Conservation (phyloP, 2,797 vertebrate species). For the Alauda arvensis region DNA sequence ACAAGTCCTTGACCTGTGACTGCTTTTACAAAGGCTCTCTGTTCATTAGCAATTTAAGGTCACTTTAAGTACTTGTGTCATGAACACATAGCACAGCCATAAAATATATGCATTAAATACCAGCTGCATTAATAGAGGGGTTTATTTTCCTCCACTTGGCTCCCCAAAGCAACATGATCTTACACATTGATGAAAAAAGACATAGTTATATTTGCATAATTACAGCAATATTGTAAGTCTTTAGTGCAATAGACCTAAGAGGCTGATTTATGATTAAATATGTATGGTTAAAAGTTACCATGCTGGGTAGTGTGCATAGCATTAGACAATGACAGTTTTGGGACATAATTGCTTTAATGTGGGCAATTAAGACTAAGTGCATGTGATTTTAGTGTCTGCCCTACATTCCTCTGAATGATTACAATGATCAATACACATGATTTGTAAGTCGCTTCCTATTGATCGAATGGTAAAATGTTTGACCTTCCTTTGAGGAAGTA, state of each 20-base stretch:
- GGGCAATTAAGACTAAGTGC: conserved; percentile 95
- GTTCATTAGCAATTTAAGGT: conserved; percentile 77
- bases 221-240: conserved; percentile 57
- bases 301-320: conserved; percentile 72
- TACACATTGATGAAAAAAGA: conserved; percentile 38
- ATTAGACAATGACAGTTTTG: conserved; percentile 81
- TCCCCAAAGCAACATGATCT: conserved; percentile 50
- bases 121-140: conserved; percentile 1
- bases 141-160: background rate
- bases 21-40: conserved; percentile 70
- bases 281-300: conserved; percentile 74
- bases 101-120: conserved; percentile 69
- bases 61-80: conserved; percentile 61
- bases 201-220: conserved; percentile 72
- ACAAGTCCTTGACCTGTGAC: conserved; percentile 79
- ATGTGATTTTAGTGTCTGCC: conserved; percentile 89
- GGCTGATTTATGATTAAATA: conserved; percentile 77
- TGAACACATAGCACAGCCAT: conserved; percentile 66
- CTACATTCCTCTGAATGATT: conserved; percentile 83
- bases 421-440: conserved; percentile 91
- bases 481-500: conserved; percentile 82
- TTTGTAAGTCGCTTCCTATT: conserved; percentile 87
- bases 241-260: conserved; percentile 71
- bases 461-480: conserved; percentile 82
- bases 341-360: conserved; percentile 93